Conservation (phyloP, 2,797 vertebrate species). For the Platyrinchus mystaceus region DNA sequence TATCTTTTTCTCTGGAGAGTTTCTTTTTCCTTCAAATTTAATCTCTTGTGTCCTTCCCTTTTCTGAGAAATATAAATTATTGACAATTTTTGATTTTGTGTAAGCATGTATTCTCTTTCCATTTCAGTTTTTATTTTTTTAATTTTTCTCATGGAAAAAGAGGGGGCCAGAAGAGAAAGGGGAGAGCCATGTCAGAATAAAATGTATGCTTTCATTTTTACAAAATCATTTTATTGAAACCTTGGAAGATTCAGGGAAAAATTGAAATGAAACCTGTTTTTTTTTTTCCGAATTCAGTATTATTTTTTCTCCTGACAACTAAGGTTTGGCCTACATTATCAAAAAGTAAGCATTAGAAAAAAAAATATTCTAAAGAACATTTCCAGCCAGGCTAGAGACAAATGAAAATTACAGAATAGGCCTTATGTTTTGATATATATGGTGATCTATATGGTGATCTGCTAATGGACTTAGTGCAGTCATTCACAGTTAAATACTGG, state of each 20-base stretch:
- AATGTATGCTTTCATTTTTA: background rate
- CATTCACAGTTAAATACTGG: background rate
- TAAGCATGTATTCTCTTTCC: background rate
- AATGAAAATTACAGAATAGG: background rate
- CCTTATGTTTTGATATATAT: background rate
- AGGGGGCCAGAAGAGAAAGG: background rate
- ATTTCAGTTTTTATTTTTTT: background rate
- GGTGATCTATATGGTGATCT: background rate
- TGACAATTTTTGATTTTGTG: background rate
- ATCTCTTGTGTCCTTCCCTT: background rate
- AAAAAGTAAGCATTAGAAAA: background rate
- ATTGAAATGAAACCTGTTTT: rapidly evolving
- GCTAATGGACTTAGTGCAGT: background rate
- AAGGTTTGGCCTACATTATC: background rate
- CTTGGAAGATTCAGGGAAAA: background rate
- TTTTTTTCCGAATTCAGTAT: background rate
- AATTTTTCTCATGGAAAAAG: background rate
- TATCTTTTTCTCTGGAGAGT: background rate
- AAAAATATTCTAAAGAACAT: background rate
- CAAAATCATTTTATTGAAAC: background rate
- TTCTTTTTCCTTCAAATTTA: background rate
- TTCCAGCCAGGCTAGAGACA: background rate
- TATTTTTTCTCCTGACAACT: background rate
- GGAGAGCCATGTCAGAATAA: background rate
- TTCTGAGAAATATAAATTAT: background rate